Evolutionary conservation across 2,113 vertebrate species (phyloP).

Genomic region (Ardeotis arabs): DNA sequence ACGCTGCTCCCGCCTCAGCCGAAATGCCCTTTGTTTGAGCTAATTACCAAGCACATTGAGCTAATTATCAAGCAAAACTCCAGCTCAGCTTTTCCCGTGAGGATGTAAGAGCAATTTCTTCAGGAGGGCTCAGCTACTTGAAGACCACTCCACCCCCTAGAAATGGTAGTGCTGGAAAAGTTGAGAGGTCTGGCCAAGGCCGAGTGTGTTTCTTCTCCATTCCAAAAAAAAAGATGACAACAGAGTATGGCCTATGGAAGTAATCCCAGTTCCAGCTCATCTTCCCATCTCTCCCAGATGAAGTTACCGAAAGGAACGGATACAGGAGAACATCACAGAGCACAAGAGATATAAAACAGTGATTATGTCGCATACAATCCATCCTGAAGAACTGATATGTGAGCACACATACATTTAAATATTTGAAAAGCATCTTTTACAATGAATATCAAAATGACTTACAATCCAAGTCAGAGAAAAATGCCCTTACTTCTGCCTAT

Average conservation of each 20-base stretch:
- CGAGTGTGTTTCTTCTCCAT: background rate
- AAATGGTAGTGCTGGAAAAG: background rate
- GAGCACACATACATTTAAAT: conserved; percentile 79
- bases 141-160: background rate
- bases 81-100: background rate
- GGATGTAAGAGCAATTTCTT: background rate
- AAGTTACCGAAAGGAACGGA: background rate
- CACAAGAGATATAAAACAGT: conserved; percentile 39
- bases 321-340: conserved; percentile 32
- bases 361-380: conserved; percentile 52
- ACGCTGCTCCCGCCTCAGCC: background rate
- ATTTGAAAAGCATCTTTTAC: conserved; percentile 80
- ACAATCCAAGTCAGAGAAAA: conserved; percentile 76
- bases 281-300: background rate
- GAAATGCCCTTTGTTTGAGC: background rate
- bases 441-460: conserved; percentile 79
- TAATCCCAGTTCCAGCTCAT: background rate
- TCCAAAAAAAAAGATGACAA: background rate
- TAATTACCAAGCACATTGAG: conserved; percentile 8
- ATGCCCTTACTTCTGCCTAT: conserved; percentile 70
- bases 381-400: conserved; percentile 65
- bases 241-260: background rate
- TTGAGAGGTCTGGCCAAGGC: background rate
- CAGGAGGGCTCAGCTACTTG: background rate
- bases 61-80: conserved; percentile 38